Conservation (phyloP, 2,113 vertebrate genomes). For the Saguinus midas region DNA sequence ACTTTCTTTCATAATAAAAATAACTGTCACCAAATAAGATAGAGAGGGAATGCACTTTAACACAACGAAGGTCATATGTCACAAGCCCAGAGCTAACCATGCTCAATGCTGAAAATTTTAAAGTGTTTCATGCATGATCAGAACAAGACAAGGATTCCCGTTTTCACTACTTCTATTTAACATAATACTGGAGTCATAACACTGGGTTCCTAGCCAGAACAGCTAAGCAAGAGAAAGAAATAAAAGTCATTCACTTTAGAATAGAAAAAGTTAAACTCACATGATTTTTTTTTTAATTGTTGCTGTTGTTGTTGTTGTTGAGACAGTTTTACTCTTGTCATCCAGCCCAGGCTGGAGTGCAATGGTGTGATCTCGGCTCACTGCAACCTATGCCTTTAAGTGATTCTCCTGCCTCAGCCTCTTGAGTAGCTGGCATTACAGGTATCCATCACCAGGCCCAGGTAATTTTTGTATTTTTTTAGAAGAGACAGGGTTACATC, state of each 20-base stretch:
- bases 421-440: too few species aligned
- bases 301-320: too few species aligned
- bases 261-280: neutral
- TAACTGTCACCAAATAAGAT: neutral
- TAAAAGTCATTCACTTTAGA: neutral
- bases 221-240: neutral
- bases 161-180: neutral
- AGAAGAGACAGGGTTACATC: too few species aligned
- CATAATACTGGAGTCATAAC: neutral
- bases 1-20: neutral
- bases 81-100: neutral
- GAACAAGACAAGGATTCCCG: neutral
- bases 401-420: too few species aligned
- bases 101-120: neutral
- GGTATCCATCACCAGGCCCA: too few species aligned
- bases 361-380: too few species aligned
- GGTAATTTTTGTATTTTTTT: too few species aligned
- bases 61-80: neutral
- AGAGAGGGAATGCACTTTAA: neutral
- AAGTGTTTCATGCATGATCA: neutral
- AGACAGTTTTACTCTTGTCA: too few species aligned
- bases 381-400: too few species aligned
- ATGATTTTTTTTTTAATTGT: neutral
- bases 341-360: too few species aligned
- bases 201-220: neutral